These are phyloP conservation scores for Vulpes lagopus DNA, from an alignment of 2,113 vertebrate species.

Conservation along the genomic window DNA sequence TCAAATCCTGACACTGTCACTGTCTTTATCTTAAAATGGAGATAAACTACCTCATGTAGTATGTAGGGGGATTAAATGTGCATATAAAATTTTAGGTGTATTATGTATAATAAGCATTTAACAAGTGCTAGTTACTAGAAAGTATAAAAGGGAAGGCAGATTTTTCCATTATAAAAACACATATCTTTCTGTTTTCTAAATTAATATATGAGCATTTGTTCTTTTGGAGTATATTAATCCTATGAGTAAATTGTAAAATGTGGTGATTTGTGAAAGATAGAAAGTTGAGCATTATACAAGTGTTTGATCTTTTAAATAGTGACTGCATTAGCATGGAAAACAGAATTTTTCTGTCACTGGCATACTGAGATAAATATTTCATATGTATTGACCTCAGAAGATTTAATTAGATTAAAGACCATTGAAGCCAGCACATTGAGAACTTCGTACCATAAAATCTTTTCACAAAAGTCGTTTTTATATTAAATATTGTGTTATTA, in stretches of 20 bases:
- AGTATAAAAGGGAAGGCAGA: background rate
- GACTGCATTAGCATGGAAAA: background rate
- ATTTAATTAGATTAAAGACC: background rate
- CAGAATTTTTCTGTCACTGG: background rate
- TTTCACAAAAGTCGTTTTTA: background rate
- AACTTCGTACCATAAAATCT: background rate
- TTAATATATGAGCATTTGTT: background rate
- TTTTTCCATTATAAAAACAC: background rate
- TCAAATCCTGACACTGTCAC: background rate
- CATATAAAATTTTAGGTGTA: background rate
- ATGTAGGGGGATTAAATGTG: background rate
- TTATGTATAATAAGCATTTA: background rate
- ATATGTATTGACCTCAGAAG: background rate
- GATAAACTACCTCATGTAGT: background rate
- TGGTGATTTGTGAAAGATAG: background rate
- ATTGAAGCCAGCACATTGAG: background rate
- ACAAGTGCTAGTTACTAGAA: background rate
- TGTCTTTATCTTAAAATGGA: slow-evolving; percentile 14
- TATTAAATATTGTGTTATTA: background rate
- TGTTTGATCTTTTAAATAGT: background rate
- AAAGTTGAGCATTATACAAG: background rate
- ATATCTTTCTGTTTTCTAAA: background rate
- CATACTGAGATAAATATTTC: background rate
- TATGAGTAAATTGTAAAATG: background rate
- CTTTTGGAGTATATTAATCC: background rate